Base-by-base conservation (phyloP, 1,140 invertebrate species). In the Drosophila truncata region DNA sequence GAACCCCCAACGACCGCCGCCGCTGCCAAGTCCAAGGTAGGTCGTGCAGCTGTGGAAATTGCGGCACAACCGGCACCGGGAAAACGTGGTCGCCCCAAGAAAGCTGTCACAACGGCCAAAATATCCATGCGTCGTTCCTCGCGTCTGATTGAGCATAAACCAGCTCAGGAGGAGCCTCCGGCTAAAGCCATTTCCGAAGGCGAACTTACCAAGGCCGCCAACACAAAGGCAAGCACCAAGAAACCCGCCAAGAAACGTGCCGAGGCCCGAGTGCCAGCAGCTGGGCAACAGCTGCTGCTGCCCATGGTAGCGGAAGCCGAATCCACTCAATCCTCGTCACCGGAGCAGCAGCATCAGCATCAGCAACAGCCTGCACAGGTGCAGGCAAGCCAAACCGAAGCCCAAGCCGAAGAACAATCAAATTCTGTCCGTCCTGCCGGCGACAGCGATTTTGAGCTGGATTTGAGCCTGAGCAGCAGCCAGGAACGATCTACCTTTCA, bases 201-300 rank as follows among this genome's bases (percentile, higher is more conserved):
- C n/a, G n/a, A 39, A 1, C 14, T n/a, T n/a, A 14, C 31, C 1
- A 49, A 58, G 35, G 3, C 35, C 16, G 57, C 13, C 29, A n/a
- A n/a, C n/a, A 13, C 46, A 4, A 83, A 84, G 50, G 20, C 35
- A n/a, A 41, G 33, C 14, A 54, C 80, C 18, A 88, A 81, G 20
- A 88, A 78, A 20, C 85, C 78, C 6, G 78, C 69, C 11, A 88
- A 84, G 27, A 88, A 88, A 33, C 80, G 78, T 0, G 65, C 59
- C 10, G 84, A 88, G 35, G 73, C 69, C 13, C 37, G 55, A 46
- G 18, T 62, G 57, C n/a, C 46, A 47, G 8, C 67, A 16, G 14
- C 31, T 16, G 10, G 4, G 9, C 4, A 33, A 3, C 63, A 9
- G 35, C 37, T 5, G 18, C 37, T 5, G 18, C 31, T 78, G 37